Evolutionary conservation across 2,888 invertebrate species (phyloP), one percentile per base, ranked within the genome.

Genomic region (Pogonocherus hispidulus): DNA sequence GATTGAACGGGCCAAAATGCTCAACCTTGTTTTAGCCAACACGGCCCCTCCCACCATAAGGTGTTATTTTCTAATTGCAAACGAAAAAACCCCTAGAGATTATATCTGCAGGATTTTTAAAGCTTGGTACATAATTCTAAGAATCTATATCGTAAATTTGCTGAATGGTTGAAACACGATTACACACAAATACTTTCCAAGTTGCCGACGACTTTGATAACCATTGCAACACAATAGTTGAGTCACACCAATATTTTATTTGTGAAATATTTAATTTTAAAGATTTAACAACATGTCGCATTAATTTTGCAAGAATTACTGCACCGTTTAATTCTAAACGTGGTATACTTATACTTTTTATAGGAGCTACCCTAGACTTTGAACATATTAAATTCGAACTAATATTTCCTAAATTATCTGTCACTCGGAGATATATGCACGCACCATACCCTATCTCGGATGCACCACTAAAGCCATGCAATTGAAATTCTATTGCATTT

Each of bases 1-100:
- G 52, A 62, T 63, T 49, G 19, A 49, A 18, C 16, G 11, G 49
- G 20, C 49, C 49, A 49, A 49, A 49, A 49, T 49, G 18, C 19
- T 9, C 3, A 20, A 11, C 19, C 47, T 20, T 47, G 47, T 6
- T 4, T 20, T 47, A 47, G 9, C 54, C 54, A 11, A 8, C 18
- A 20, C 62, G 67, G n/a, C 67, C 67, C 8, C 32, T 20, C 46
- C 59, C 47, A 66, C 72, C 69, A 72, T 9, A 64, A 16, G 9
- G 18, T 23, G 14, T 51, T 57, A 20, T 67, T 47, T 55, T 47
- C 32, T n/a, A 72, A 54, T 20, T 59, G 56, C 9, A n/a, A 19
- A 6, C 67, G 54, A 37, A 37, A 49, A 14, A 32, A 35, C 47
- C 47, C 18, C 47, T 47, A 6, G 47, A 51, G 8, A 51, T 51